These are phyloP conservation scores for Aleiodes alternator DNA, from an alignment of 2,888 invertebrate genomes.

Conservation along the genomic window DNA sequence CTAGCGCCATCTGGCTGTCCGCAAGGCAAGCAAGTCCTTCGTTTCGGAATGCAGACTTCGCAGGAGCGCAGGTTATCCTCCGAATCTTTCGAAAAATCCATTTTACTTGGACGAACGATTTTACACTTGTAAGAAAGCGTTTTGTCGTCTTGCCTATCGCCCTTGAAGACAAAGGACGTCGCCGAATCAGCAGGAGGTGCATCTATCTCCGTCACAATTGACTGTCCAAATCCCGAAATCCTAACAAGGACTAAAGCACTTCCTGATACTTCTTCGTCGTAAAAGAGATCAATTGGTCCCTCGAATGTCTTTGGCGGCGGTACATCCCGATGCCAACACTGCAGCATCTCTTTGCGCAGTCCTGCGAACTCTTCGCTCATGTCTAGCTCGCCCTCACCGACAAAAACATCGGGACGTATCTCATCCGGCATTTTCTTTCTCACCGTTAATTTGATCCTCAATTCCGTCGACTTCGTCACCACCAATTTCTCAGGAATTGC, in stretches of 20 bases:
- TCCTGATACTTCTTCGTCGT: slow-evolving; percentile 76
- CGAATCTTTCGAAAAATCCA: slow-evolving; percentile 56
- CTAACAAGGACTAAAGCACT: slow-evolving; percentile 79
- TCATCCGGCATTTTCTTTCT: slow-evolving; percentile 79
- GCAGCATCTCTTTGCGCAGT: slow-evolving; percentile 76
- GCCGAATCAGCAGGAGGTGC: slow-evolving; percentile 52
- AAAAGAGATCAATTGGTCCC: slow-evolving; percentile 78
- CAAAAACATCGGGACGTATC: slow-evolving; percentile 79
- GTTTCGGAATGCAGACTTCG: slow-evolving; percentile 53
- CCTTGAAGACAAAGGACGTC: slow-evolving; percentile 62
- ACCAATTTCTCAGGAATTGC: slow-evolving; percentile 78
- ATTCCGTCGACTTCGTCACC: slow-evolving; percentile 75
- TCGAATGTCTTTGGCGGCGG: slow-evolving; percentile 77
- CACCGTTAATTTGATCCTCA: slow-evolving; percentile 78
- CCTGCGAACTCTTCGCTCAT: slow-evolving; percentile 80
- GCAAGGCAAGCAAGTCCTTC: slow-evolving; percentile 58
- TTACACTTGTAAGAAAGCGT: slow-evolving; percentile 63
- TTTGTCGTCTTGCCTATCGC: slow-evolving; percentile 54
- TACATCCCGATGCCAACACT: slow-evolving; percentile 58
- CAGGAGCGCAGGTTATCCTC: slow-evolving; percentile 44
- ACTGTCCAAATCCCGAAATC: slow-evolving; percentile 82
- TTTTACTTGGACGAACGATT: slow-evolving; percentile 54
- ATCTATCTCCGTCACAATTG: slow-evolving; percentile 80
- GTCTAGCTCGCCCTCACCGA: slow-evolving; percentile 79
- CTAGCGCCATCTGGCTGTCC: slow-evolving; percentile 49